Evolutionary conservation across 2,113 vertebrate genomes (phyloP).

Genomic region (Tichodroma muraria): DNA sequence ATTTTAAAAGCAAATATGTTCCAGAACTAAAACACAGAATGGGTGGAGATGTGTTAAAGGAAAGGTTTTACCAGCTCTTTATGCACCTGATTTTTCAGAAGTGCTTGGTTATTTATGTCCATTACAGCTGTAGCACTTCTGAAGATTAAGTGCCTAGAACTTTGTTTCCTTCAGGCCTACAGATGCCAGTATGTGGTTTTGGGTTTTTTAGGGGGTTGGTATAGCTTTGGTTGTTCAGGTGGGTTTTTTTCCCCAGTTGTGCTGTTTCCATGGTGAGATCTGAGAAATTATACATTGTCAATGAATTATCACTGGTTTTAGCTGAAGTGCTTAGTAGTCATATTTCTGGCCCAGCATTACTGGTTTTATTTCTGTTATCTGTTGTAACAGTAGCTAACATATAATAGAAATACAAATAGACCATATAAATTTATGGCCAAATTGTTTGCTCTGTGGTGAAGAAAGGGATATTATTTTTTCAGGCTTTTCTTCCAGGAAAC

Average conservation of each 20-base stretch:
- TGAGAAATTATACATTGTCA: neutral
- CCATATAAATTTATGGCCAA: neutral
- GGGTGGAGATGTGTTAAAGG: neutral
- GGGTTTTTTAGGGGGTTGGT: fast-evolving
- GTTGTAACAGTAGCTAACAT: neutral
- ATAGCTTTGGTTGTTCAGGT: neutral
- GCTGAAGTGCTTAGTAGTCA: neutral
- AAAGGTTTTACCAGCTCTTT: neutral
- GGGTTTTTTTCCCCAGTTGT: neutral
- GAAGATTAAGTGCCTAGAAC: neutral
- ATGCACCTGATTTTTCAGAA: neutral
- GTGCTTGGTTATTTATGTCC: neutral
- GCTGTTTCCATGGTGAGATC: neutral
- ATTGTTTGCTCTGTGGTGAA: neutral
- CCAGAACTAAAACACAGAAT: constrained; percentile 6
- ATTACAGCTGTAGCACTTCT: neutral
- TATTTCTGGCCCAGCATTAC: neutral
- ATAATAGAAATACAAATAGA: neutral
- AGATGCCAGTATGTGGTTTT: neutral
- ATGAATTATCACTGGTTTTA: neutral
- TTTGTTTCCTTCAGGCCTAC: neutral
- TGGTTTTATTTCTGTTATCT: neutral
- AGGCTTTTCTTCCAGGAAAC: neutral
- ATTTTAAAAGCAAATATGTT: neutral
- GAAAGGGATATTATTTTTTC: neutral